Evolutionary conservation across 1,140 invertebrate genomes (phyloP).

Genomic region (Mycetomoellerius zeteki): DNA sequence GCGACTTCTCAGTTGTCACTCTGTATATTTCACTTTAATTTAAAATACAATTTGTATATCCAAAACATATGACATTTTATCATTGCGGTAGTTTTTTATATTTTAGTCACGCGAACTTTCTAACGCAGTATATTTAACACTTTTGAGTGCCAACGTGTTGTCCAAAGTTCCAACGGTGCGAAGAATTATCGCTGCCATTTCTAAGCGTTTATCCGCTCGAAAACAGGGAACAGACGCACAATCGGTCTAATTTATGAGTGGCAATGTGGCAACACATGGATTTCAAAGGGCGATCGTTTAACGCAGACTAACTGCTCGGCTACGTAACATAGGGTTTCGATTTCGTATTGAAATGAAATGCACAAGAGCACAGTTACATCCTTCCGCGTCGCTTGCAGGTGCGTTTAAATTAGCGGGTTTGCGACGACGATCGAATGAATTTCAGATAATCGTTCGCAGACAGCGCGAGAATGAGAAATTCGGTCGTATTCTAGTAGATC

Average conservation of each 20-base stretch:
- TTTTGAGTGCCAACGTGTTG: not conserved
- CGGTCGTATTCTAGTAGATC: not conserved
- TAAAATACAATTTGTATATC: not conserved
- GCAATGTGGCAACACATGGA: conserved; percentile 34
- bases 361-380: conserved; percentile 20
- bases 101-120: not conserved
- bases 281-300: conserved; percentile 52
- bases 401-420: conserved; percentile 26
- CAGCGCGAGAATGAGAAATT: not conserved
- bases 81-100: not conserved
- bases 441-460: conserved; percentile 21
- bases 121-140: conserved; percentile 15
- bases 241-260: conserved; percentile 36
- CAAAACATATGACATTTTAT: not conserved
- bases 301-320: conserved; percentile 26
- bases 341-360: conserved; percentile 48
- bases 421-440: conserved; percentile 20
- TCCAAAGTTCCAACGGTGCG: not conserved
- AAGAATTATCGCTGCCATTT: conserved; percentile 41
- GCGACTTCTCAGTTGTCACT: not conserved
- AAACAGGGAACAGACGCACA: conserved; percentile 10
- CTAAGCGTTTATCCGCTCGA: conserved; percentile 47
- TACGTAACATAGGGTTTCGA: conserved; percentile 27
- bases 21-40: not conserved
- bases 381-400: conserved; percentile 48